A percentile compares a stretch with the other conserved stretches of the same genome.
Evolutionary conservation across 2,113 vertebrate genomes (phyloP).

Genomic region (Perognathus longimembris): DNA sequence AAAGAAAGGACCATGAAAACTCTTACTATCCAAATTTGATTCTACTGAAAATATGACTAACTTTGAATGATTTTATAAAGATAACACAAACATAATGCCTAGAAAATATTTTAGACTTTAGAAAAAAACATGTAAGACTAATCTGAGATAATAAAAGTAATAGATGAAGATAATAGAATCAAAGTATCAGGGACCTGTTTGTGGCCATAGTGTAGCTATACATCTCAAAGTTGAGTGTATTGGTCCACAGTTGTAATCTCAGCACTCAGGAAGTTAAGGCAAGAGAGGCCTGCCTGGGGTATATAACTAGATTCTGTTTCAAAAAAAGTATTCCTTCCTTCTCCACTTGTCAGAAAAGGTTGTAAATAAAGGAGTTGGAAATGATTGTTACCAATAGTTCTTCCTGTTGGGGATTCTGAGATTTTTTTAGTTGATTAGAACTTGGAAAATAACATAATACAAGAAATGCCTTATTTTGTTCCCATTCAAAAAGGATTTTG

Average conservation of each 20-base stretch:
- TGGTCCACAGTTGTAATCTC: no score
- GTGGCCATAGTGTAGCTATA: no score
- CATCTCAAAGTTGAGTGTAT: neutral
- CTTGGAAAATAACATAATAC: conserved; percentile 17
- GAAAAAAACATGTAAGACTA: neutral
- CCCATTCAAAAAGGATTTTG: conserved; percentile 34
- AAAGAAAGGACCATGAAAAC: neutral
- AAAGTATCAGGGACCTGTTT: neutral
- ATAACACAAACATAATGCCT: neutral
- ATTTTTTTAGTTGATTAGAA: conserved; percentile 17
- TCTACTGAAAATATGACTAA: conserved; percentile 26
- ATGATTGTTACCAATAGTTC: neutral
- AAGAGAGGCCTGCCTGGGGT: no score
- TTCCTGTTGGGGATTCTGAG: neutral
- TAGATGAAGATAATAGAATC: neutral
- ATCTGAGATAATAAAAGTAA: neutral
- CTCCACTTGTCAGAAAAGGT: neutral
- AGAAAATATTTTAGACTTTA: neutral
- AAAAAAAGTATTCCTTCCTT: neutral
- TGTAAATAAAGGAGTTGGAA: conserved; percentile 30
- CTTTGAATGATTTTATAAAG: neutral
- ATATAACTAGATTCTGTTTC: no score
- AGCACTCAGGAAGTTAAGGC: no score
- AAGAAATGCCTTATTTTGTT: conserved; percentile 47
- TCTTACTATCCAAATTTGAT: neutral